Percentiles rank a stretch among this genome's conserved stretches.
These are phyloP conservation scores for Tiliqua scincoides DNA, from an alignment of 2,113 vertebrate species.

Conservation along the genomic window DNA sequence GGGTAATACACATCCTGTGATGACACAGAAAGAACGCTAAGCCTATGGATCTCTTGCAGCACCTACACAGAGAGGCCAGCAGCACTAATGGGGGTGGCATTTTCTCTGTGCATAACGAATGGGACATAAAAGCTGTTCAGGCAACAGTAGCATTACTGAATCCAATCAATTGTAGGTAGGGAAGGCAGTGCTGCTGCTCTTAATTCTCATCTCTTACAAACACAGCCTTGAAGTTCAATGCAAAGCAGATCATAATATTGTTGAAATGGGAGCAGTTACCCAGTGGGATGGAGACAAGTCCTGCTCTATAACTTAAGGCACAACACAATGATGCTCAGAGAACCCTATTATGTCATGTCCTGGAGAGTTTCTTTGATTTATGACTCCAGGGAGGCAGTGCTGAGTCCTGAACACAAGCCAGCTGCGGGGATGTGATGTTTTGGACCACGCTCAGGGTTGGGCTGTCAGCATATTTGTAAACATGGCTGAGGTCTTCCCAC, in stretches of 20 bases:
- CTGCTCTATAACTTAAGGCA: conserved; percentile 48
- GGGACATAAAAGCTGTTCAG: conserved; percentile 23
- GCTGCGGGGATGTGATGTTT: conserved; percentile 54
- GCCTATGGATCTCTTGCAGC: conserved; percentile 32
- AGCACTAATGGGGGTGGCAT: neutral
- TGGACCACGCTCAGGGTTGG: conserved; percentile 47
- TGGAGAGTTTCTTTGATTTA: conserved; percentile 65
- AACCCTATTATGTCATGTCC: conserved; percentile 65
- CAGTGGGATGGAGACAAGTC: conserved; percentile 57
- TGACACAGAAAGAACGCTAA: neutral
- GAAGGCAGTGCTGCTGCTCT: conserved; percentile 31
- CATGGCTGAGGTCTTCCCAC: conserved; percentile 40
- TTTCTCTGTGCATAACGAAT: conserved; percentile 27
- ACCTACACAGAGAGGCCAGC: conserved; percentile 28
- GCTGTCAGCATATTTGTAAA: conserved; percentile 64
- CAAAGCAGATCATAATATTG: conserved; percentile 72
- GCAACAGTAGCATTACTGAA: conserved; percentile 50
- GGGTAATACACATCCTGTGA: neutral
- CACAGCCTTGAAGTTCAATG: conserved; percentile 56
- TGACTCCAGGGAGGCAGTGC: conserved; percentile 48
- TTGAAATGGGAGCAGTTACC: conserved; percentile 65
- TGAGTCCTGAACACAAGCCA: conserved; percentile 51
- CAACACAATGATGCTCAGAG: conserved; percentile 67
- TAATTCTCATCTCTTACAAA: conserved; percentile 41
- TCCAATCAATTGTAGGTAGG: conserved; percentile 49